Conservation (phyloP, 1,140 invertebrate genomes). For the Elymnias hypermnestra region DNA sequence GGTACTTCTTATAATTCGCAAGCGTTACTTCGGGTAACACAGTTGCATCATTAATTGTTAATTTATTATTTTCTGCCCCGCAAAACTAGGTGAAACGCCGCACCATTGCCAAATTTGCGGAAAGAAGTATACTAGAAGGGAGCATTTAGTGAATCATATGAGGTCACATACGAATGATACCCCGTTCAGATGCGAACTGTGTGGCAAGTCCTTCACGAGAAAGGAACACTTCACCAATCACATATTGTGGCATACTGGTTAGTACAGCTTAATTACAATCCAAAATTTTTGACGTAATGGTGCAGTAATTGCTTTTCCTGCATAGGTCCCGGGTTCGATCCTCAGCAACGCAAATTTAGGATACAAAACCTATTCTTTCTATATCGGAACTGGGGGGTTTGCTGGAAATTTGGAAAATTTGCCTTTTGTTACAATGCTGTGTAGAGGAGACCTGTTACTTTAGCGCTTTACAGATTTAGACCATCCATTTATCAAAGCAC, state of each 20-base stretch:
- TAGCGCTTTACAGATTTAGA: too few relatives aligned
- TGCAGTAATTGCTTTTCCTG: too few relatives aligned
- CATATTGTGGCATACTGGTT: constrained; percentile 88
- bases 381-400: too few relatives aligned
- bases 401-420: too few relatives aligned
- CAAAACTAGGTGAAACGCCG: constrained; percentile 80
- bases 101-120: constrained; percentile 85
- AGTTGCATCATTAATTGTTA: constrained; percentile 75
- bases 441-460: too few relatives aligned
- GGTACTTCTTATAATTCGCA: neutral
- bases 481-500: too few relatives aligned
- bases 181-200: constrained; percentile 87
- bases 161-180: constrained; percentile 90
- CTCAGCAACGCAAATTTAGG: too few relatives aligned
- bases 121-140: constrained; percentile 87
- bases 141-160: constrained; percentile 86
- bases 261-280: constrained; percentile 37
- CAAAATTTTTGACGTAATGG: constrained; percentile 1
- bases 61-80: constrained; percentile 71
- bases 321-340: too few relatives aligned
- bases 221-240: constrained; percentile 92
- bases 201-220: constrained; percentile 90
- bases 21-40: constrained; percentile 24
- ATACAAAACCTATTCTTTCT: too few relatives aligned
- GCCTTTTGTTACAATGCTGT: too few relatives aligned